A percentile compares a stretch with the other conserved stretches of the same genome.
phyloP scores from a whole-genome alignment of 2,888 invertebrate species.

The Drosophila testacea region DNA sequence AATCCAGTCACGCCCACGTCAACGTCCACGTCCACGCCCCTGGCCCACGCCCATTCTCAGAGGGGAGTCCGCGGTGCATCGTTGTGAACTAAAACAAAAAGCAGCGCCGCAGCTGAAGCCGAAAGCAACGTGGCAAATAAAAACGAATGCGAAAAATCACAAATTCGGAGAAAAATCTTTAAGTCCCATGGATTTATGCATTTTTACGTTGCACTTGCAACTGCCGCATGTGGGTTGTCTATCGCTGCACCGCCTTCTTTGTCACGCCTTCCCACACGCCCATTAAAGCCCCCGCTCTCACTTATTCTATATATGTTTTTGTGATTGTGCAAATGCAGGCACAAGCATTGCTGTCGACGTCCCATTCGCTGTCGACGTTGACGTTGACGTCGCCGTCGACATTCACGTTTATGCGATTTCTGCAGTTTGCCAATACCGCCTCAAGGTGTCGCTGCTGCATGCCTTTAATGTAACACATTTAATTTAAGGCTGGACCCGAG shows the following conservation, averaged over 20 bases:
- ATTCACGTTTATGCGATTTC: conserved; percentile 70
- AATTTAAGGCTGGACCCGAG: conserved; percentile 36
- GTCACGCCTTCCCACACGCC: conserved; percentile 16
- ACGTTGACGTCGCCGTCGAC: conserved; percentile 18
- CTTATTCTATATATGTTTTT: conserved; percentile 56
- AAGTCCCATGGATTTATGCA: conserved; percentile 79
- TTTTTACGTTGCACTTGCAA: conserved; percentile 75
- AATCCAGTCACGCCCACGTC: conserved; percentile 70
- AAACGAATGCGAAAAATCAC: conserved; percentile 76
- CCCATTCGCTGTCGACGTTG: background rate
- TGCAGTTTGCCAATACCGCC: conserved; percentile 74
- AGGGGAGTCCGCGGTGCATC: conserved; percentile 1
- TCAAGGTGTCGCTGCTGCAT: conserved; percentile 66
- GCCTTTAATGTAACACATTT: conserved; percentile 24
- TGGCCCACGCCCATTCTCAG: conserved; percentile 21
- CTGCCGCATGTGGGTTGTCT: conserved; percentile 67
- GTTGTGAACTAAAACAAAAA: conserved; percentile 58
- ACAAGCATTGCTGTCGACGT: conserved; percentile 24
- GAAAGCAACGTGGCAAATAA: conserved; percentile 61
- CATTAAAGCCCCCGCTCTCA: conserved; percentile 34
- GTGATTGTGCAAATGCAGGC: conserved; percentile 65
- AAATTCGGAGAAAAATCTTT: conserved; percentile 77
- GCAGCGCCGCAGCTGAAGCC: conserved; percentile 39
- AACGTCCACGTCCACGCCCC: conserved; percentile 12
- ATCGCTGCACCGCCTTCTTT: conserved; percentile 45